phyloP scores from a whole-genome alignment of 2,797 vertebrate species.

The Enteromius thamalakanensis region DNA sequence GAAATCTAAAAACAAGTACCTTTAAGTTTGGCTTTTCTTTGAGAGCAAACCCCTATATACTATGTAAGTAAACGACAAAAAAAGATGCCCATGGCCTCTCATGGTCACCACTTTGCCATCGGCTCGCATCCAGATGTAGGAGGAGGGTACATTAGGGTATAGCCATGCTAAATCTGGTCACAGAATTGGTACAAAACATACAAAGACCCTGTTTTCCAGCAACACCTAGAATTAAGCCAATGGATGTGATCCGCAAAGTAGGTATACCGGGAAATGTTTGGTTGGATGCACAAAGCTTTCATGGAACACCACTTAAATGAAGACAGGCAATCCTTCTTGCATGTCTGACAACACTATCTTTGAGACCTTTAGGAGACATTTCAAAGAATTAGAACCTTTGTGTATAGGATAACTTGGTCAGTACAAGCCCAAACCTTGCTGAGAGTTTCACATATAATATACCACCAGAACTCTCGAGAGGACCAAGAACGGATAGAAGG shows the following conservation, averaged over 20 bases:
- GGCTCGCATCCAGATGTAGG: conserved; percentile 31
- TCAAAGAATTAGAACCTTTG: conserved; percentile 40
- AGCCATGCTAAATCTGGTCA: not conserved
- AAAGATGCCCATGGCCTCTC: conserved; percentile 67
- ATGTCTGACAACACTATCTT: conserved; percentile 49
- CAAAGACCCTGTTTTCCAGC: conserved; percentile 44
- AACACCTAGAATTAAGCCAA: conserved; percentile 32
- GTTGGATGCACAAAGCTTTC: conserved; percentile 63
- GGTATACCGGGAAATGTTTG: conserved; percentile 59
- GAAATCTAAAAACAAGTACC: conserved; percentile 81
- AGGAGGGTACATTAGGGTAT: conserved; percentile 15
- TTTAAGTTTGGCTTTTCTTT: conserved; percentile 75
- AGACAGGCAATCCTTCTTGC: conserved; percentile 49
- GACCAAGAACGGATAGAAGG: conserved; percentile 47
- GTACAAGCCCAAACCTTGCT: conserved; percentile 14
- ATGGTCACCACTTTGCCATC: conserved; percentile 20
- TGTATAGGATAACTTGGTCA: conserved; percentile 36
- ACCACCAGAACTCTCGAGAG: conserved; percentile 43
- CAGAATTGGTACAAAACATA: conserved; percentile 28
- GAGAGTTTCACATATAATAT: conserved; percentile 15
- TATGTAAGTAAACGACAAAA: conserved; percentile 62
- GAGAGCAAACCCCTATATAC: conserved; percentile 74
- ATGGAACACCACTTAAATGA: conserved; percentile 53
- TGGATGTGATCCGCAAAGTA: conserved; percentile 44
- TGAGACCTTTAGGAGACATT: conserved; percentile 47